phyloP scores from a whole-genome alignment of 2,113 vertebrate species.

The Crotophaga sulcirostris region DNA sequence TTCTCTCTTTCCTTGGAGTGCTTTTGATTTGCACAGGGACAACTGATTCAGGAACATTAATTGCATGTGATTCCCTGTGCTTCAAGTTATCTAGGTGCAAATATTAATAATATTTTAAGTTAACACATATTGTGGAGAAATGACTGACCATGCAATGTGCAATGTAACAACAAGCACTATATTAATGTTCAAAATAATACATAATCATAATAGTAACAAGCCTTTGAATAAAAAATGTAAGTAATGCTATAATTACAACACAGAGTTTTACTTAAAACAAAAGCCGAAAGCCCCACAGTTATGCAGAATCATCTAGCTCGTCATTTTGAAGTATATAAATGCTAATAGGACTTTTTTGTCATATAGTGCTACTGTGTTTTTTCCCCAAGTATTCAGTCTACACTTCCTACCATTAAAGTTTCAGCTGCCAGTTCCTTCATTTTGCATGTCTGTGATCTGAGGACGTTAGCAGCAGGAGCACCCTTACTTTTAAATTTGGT shows the following conservation, averaged over 20 bases:
- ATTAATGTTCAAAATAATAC: background rate
- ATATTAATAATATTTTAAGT: background rate
- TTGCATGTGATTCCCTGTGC: background rate
- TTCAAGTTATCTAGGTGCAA: background rate
- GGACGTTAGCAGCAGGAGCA: slow-evolving; percentile 79
- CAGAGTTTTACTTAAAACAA: slow-evolving; percentile 37
- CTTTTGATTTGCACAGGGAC: background rate
- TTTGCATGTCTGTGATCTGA: slow-evolving; percentile 82
- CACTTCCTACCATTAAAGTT: slow-evolving; percentile 76
- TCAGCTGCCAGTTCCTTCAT: slow-evolving; percentile 80
- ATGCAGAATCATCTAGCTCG: background rate
- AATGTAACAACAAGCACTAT: background rate
- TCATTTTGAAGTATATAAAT: slow-evolving; percentile 58
- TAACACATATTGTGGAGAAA: background rate
- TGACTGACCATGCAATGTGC: background rate
- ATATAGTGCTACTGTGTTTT: slow-evolving; percentile 54
- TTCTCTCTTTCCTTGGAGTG: background rate
- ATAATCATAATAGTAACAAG: background rate
- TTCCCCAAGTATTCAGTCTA: slow-evolving; percentile 64
- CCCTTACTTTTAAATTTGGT: slow-evolving; percentile 84
- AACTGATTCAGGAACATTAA: background rate
- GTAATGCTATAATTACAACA: background rate
- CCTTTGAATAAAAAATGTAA: background rate
- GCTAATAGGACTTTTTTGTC: slow-evolving; percentile 71
- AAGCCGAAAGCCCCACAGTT: background rate